A percentile compares a stretch with the other conserved stretches of the same genome.
Evolutionary conservation across 1,140 invertebrate genomes (phyloP).

Genomic region (Linepithema humile): DNA sequence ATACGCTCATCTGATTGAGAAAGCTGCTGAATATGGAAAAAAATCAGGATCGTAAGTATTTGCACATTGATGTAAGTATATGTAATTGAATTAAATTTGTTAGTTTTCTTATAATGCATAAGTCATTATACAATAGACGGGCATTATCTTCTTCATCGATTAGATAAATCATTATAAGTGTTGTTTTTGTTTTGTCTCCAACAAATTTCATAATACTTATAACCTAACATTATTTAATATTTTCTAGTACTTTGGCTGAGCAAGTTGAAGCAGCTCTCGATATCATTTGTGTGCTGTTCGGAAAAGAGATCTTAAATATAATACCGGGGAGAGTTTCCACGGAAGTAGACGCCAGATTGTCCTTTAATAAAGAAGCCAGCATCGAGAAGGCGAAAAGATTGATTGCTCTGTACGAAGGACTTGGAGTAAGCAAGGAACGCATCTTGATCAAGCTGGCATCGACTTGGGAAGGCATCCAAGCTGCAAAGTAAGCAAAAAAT

Average conservation of each 20-base stretch:
- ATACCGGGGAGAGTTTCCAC: constrained; percentile 99
- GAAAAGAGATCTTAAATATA: constrained; percentile 98
- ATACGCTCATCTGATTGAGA: constrained; percentile 94
- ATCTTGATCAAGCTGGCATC: constrained; percentile 98
- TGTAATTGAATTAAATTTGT: neutral
- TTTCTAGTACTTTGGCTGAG: constrained; percentile 87
- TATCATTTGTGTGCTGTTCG: constrained; percentile 97
- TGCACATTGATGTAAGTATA: neutral
- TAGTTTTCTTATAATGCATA: neutral
- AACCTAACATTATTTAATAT: neutral
- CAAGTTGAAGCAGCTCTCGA: constrained; percentile 94
- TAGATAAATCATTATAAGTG: too few relatives aligned
- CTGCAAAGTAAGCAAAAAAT: constrained; percentile 90
- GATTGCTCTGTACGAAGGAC: constrained; percentile 95
- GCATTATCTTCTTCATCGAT: too few relatives aligned
- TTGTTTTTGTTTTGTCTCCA: too few relatives aligned
- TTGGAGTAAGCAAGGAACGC: constrained; percentile 95
- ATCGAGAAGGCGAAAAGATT: constrained; percentile 95
- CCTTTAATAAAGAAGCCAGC: constrained; percentile 96
- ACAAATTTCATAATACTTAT: too few relatives aligned
- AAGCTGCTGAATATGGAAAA: constrained; percentile 95
- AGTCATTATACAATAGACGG: neutral
- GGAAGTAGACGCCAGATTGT: constrained; percentile 99
- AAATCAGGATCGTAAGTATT: constrained; percentile 87
- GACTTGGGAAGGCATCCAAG: constrained; percentile 99